phyloP scores from a whole-genome alignment of 2,888 invertebrate species.

The Eupithecia exiguata region DNA sequence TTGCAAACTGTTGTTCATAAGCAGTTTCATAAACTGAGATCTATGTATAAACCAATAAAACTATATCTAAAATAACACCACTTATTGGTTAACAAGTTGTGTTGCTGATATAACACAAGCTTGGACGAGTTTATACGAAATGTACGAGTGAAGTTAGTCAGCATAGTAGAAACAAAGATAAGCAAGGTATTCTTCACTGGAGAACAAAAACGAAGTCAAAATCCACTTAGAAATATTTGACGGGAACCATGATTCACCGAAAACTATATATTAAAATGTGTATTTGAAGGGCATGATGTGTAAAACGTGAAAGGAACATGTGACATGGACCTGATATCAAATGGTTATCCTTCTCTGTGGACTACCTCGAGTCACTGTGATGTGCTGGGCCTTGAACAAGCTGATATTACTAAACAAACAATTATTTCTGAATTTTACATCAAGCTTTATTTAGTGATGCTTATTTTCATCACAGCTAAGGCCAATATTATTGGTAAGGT shows the following conservation, averaged over 20 bases:
- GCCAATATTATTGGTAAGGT: background rate
- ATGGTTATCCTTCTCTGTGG: too few species aligned
- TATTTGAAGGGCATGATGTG: background rate
- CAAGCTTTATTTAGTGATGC: background rate
- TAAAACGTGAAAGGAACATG: background rate
- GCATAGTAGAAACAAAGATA: too few species aligned
- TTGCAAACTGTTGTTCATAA: background rate
- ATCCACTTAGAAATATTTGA: background rate
- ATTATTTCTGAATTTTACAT: background rate
- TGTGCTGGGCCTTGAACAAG: background rate
- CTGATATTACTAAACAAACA: background rate
- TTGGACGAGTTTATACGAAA: background rate
- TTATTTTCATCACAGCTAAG: background rate
- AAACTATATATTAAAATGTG: background rate
- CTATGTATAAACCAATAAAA: conserved; percentile 30
- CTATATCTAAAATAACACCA: conserved; percentile 26
- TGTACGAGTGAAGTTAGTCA: background rate
- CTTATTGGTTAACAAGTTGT: background rate
- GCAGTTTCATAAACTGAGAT: conserved; percentile 37
- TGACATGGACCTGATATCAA: background rate
- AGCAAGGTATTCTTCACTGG: background rate
- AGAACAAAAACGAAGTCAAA: background rate
- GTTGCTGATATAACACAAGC: background rate
- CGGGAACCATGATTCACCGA: background rate
- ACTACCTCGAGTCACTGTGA: background rate